Conservation (phyloP, 2,113 vertebrate species). For the Trachemys scripta region DNA sequence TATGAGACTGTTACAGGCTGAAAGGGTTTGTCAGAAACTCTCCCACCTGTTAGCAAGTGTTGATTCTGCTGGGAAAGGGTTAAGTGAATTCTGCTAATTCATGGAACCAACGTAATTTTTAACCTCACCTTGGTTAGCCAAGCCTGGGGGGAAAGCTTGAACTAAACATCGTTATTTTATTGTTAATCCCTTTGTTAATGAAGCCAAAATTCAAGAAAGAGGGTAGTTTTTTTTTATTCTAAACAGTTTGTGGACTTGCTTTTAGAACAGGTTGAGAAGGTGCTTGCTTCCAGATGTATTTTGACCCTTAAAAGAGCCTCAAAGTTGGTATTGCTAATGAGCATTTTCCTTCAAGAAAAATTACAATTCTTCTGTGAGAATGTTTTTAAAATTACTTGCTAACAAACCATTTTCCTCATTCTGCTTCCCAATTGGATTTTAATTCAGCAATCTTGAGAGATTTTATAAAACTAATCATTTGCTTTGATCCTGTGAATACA, state of each 20-base stretch:
- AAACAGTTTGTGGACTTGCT: neutral
- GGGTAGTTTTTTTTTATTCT: neutral
- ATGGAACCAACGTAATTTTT: neutral
- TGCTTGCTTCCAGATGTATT: neutral
- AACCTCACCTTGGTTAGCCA: accelerated
- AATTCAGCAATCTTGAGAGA: conserved; percentile 36
- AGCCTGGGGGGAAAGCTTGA: neutral
- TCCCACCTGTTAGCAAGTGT: neutral
- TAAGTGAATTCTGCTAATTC: neutral
- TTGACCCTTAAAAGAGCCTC: neutral
- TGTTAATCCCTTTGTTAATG: neutral
- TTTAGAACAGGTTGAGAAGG: neutral
- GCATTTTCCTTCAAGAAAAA: neutral
- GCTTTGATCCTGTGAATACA: conserved; percentile 25
- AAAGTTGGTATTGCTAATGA: neutral
- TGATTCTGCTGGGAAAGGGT: neutral
- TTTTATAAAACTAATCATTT: conserved; percentile 39
- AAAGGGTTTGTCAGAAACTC: neutral
- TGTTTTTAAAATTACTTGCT: neutral
- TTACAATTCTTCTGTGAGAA: neutral
- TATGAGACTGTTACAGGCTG: neutral
- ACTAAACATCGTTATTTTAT: neutral
- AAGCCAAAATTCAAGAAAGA: neutral
- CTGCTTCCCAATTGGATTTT: conserved; percentile 1
- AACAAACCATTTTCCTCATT: neutral